phyloP scores from a whole-genome alignment of 2,797 vertebrate genomes.

The Eospalax fontanierii region DNA sequence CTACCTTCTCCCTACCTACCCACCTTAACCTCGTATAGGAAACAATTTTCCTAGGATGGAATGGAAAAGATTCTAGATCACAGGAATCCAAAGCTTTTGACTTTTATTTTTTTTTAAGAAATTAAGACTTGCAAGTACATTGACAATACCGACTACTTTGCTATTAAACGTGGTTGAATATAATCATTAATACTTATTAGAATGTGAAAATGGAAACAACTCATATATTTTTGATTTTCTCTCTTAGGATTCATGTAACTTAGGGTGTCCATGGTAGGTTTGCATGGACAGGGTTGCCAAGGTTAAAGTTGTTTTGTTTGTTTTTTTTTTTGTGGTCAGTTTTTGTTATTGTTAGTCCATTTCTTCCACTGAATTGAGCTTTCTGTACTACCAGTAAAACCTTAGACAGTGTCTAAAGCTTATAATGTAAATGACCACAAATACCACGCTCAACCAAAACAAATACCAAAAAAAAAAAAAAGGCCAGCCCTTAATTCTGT shows the following conservation, averaged over 20 bases:
- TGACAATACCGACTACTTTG: neutral
- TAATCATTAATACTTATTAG: conserved; percentile 9
- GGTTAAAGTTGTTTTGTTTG: conserved; percentile 42
- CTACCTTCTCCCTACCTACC: neutral
- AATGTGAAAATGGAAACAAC: conserved; percentile 54
- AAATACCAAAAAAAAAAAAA: conserved; percentile 56
- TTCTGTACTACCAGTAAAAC: conserved; percentile 68
- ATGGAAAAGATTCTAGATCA: conserved; percentile 52
- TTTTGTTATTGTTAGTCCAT: conserved; percentile 58
- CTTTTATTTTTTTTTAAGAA: conserved; percentile 39
- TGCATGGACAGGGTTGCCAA: neutral
- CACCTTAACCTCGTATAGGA: conserved; percentile 67
- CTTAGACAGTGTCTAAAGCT: conserved; percentile 69
- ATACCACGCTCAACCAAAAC: conserved; percentile 79
- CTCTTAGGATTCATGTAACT: neutral
- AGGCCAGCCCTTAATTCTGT: conserved; percentile 82
- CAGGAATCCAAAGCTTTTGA: conserved; percentile 61
- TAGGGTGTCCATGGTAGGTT: neutral
- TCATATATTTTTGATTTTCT: neutral
- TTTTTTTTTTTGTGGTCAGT: neutral
- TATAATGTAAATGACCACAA: conserved; percentile 67
- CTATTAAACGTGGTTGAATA: conserved; percentile 27
- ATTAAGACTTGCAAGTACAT: neutral
- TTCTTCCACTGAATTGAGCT: conserved; percentile 70
- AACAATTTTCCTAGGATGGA: conserved; percentile 64